phyloP scores from a whole-genome alignment of 2,888 invertebrate genomes.

The Ormyrus nitidulus region DNA sequence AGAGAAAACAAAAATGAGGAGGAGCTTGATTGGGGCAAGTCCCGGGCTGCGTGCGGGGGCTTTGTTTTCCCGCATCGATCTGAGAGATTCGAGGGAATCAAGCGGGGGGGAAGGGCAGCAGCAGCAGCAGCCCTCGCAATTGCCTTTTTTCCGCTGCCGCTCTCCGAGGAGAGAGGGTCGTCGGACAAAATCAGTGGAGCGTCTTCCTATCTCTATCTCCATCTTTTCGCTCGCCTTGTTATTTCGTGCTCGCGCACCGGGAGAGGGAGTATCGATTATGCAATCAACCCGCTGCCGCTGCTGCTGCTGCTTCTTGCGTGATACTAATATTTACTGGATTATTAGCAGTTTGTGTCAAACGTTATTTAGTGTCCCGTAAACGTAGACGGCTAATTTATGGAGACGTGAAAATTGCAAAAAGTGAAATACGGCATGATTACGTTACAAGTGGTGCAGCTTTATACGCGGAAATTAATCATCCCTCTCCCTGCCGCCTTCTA shows the following conservation, averaged over 20 bases:
- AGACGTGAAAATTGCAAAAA: constrained; percentile 54
- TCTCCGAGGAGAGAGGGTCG: constrained; percentile 14
- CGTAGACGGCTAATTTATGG: constrained; percentile 43
- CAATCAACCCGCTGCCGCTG: constrained; percentile 38
- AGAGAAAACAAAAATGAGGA: constrained; percentile 29
- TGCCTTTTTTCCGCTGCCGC: constrained; percentile 42
- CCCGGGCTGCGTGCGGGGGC: neutral
- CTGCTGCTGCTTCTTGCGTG: constrained; percentile 39
- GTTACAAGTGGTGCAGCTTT: constrained; percentile 49
- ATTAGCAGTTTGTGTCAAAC: constrained; percentile 54
- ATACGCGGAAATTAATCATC: constrained; percentile 46
- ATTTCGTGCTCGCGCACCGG: constrained; percentile 23
- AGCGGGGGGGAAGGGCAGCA: constrained; percentile 2
- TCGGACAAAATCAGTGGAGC: constrained; percentile 42
- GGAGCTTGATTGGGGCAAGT: constrained; percentile 46
- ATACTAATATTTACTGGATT: constrained; percentile 54
- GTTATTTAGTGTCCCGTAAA: constrained; percentile 51
- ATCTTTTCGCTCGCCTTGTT: constrained; percentile 29
- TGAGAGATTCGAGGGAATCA: constrained; percentile 43
- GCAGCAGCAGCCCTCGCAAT: constrained; percentile 40
- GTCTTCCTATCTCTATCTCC: neutral
- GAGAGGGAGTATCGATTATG: constrained; percentile 51
- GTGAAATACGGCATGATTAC: constrained; percentile 54
- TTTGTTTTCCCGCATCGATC: constrained; percentile 54
- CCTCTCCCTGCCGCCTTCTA: constrained; percentile 11